A percentile compares a stretch with the other conserved stretches of the same genome.
Evolutionary conservation across 2,888 invertebrate species (phyloP).

Genomic region (Tenthredo livida): DNA sequence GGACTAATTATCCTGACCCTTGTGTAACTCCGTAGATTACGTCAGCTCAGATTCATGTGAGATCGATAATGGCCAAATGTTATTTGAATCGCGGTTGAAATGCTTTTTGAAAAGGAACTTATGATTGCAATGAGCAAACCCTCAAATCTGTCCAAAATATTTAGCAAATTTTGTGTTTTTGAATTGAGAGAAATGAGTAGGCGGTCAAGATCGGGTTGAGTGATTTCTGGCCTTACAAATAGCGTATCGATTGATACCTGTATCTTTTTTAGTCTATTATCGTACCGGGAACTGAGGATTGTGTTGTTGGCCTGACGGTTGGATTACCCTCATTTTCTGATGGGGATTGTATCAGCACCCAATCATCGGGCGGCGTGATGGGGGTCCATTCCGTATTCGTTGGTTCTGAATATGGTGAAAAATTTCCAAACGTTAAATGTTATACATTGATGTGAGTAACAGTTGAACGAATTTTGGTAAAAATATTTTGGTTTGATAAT

Average conservation of each 20-base stretch:
- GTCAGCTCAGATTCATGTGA: background rate
- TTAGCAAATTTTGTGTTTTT: background rate
- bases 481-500: too few species aligned
- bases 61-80: background rate
- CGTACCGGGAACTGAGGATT: constrained; percentile 65
- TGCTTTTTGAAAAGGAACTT: background rate
- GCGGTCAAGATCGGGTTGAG: background rate
- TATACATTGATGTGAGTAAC: background rate
- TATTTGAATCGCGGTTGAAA: background rate
- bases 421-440: background rate
- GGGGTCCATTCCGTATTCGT: constrained; percentile 81
- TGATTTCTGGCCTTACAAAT: background rate
- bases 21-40: background rate
- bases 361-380: constrained; percentile 84
- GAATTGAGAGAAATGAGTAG: background rate
- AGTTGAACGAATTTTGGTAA: background rate
- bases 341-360: constrained; percentile 81
- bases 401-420: constrained; percentile 75
- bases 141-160: background rate
- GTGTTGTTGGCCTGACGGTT: constrained; percentile 64
- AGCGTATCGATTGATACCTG: background rate
- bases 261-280: background rate
- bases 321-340: constrained; percentile 58
- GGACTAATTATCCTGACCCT: background rate
- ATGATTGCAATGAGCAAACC: background rate